phyloP scores from a whole-genome alignment of 2,797 vertebrate genomes.

The Rhinogobio ventralis region DNA sequence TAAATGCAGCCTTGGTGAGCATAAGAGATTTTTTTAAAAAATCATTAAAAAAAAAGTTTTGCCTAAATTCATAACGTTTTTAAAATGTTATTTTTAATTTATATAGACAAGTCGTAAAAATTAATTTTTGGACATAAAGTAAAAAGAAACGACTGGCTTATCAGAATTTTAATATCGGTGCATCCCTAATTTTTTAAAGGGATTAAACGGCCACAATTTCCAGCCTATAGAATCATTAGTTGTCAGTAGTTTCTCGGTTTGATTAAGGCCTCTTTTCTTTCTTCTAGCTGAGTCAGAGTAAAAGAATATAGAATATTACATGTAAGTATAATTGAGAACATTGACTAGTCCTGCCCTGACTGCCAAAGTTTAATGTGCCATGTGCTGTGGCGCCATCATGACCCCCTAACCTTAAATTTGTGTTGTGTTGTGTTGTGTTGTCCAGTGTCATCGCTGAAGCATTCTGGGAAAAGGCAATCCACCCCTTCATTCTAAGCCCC shows the following conservation, averaged over 20 bases:
- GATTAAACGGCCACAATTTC: conserved; percentile 1
- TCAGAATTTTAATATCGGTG: neutral
- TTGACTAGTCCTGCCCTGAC: conserved; percentile 16
- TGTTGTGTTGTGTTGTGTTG: too few species aligned
- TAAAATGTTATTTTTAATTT: neutral
- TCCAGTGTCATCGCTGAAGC: conserved; percentile 68
- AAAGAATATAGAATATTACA: conserved; percentile 65
- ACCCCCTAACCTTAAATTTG: conserved; percentile 40
- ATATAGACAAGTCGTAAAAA: neutral
- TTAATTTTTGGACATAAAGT: neutral
- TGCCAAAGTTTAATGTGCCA: conserved; percentile 30
- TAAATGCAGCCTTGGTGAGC: neutral
- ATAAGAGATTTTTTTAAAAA: neutral
- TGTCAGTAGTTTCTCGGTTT: conserved; percentile 28
- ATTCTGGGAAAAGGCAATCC: conserved; percentile 75
- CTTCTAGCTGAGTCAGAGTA: conserved; percentile 69
- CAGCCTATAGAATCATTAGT: conserved; percentile 29
- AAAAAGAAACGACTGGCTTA: neutral
- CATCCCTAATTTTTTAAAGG: conserved; percentile 22
- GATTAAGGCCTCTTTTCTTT: conserved; percentile 54
- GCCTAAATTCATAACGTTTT: neutral
- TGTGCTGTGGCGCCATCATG: neutral
- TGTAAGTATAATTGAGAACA: conserved; percentile 48
- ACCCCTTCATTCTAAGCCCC: conserved; percentile 68
- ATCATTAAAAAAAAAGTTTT: too few species aligned